Base-by-base conservation (phyloP, 2,113 vertebrate genomes). In the Cebus imitator region DNA sequence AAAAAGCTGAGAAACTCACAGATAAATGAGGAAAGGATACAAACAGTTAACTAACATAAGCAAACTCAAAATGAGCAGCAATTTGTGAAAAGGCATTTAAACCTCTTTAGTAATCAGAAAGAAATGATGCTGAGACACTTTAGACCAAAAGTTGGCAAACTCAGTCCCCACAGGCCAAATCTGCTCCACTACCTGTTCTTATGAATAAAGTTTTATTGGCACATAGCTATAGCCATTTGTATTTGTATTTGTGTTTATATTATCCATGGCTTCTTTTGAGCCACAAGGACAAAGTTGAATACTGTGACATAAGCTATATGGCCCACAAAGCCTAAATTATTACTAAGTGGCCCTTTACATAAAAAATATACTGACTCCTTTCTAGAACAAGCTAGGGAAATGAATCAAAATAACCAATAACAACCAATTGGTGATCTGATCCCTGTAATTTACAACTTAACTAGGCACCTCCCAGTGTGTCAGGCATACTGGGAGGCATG, bases 161-260 rank as follows among this genome's bases (percentile, higher is more conserved):
- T 7, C 35, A 25, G 43, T 9, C 43, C 21, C 83, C 11, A 2
- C 0, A 8, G 3, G 8, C 80, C 25, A 21, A 14, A 17, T 25
- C 80, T 2, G 10, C n/a, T 23, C 68, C 82, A 6, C 32, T 20
- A 8, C 45, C 6, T 32, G 35, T 16, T 3, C 87, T 48, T 35
- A 80, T 23, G 66, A 96, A 85, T 72, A 45, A 79, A 89, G 70
- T 86, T 82, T 93, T 82, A 37, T 32, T 40, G n/a, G 35, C 37
- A 96, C 55, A 58, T 6, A 45, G 57, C 64, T 68, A 81, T 11
- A 9, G 4, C 8, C 43, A 58, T 6, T 58, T n/a, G 6, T 43
- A 64, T 64, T 61, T 61, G 43, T 68, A 40, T 61, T 64, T 64
- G 50, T 68, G n/a, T 27, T 64, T 17, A 0, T 3, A 21, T 3